These are phyloP conservation scores for Pachycephus smyrnensis DNA, from an alignment of 2,888 invertebrate species.

Conservation along the genomic window DNA sequence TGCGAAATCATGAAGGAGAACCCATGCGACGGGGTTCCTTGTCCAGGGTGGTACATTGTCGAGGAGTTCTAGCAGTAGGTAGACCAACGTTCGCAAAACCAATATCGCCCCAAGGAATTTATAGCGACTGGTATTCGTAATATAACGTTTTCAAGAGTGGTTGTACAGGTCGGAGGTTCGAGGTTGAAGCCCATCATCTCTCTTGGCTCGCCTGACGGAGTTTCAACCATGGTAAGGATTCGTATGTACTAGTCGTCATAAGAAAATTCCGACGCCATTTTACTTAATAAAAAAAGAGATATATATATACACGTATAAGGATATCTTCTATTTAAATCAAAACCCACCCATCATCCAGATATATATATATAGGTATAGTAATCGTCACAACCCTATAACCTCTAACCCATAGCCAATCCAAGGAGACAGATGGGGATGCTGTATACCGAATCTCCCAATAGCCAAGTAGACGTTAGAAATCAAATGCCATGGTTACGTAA, in stretches of 20 bases:
- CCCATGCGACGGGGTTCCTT: not conserved
- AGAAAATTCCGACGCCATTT: not conserved
- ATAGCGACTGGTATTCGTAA: constrained; percentile 14
- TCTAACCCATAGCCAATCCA: not conserved
- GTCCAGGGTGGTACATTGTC: constrained; percentile 26
- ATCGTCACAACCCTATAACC: not conserved
- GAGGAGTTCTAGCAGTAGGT: not conserved
- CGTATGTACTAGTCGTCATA: not conserved
- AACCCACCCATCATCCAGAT: not conserved
- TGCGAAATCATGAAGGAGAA: constrained; percentile 28
- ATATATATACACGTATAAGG: no score
- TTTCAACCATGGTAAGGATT: not conserved
- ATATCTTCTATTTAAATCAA: not conserved
- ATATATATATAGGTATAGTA: no score
- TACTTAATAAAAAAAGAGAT: no score
- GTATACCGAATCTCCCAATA: not conserved
- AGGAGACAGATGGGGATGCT: not conserved
- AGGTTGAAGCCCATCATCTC: not conserved
- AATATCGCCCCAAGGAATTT: constrained; percentile 34
- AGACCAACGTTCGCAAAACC: constrained; percentile 24
- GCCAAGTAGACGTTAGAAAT: not conserved
- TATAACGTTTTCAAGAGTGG: not conserved
- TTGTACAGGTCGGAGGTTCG: not conserved
- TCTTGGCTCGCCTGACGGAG: not conserved
- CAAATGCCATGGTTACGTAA: constrained; percentile 47